Evolutionary conservation across 2,888 invertebrate genomes (phyloP).

Genomic region (Tiphia femorata): DNA sequence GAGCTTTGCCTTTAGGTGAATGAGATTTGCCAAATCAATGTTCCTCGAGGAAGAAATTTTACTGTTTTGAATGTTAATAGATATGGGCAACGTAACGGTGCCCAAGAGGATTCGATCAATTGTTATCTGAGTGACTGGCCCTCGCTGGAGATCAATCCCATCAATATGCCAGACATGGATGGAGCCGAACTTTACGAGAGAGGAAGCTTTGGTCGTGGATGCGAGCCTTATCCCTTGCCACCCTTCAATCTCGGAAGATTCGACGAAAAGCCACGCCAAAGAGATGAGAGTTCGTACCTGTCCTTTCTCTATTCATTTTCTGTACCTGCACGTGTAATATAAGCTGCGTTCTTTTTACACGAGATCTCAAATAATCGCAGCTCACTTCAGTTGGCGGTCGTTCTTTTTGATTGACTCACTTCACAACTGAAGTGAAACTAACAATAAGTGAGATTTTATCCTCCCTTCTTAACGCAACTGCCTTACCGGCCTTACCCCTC

Average conservation of each 20-base stretch:
- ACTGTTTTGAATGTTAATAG: conserved; percentile 16
- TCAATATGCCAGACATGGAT: conserved; percentile 72
- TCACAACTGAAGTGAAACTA: too few relatives aligned
- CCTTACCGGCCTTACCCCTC: too few relatives aligned
- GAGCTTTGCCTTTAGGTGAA: conserved; percentile 85
- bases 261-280: conserved; percentile 9
- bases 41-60: background rate
- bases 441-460: too few relatives aligned
- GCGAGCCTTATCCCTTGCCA: conserved; percentile 75
- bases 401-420: too few relatives aligned
- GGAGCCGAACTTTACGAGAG: conserved; percentile 84
- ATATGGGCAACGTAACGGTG: conserved; percentile 66
- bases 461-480: too few relatives aligned
- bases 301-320: background rate
- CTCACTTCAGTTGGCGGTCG: too few relatives aligned
- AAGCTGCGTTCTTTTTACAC: too few relatives aligned
- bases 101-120: conserved; percentile 75
- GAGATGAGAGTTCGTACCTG: conserved; percentile 13
- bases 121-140: conserved; percentile 84
- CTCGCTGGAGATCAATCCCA: conserved; percentile 76
- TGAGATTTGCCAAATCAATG: background rate
- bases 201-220: conserved; percentile 86
- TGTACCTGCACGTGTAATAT: too few relatives aligned
- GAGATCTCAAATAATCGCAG: too few relatives aligned
- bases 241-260: conserved; percentile 21